Base-by-base conservation (phyloP, 2,888 invertebrate species). In the Tortricodes alternella region DNA sequence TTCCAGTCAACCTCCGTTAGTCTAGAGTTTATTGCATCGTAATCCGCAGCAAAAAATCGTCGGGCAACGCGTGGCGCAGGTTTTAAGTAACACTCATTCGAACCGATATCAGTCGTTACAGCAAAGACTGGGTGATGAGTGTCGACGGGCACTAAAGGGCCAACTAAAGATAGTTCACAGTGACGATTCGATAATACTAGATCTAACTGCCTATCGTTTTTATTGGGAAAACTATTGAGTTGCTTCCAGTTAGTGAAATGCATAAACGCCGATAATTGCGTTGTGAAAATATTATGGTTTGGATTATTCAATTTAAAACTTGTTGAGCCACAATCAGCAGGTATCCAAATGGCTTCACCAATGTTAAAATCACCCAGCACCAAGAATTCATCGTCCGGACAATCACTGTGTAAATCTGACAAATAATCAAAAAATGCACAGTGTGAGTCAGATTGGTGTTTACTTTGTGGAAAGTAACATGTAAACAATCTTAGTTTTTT, bases 61-160 rank as follows among this genome's bases (percentile, higher is more conserved):
- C 29, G 29, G 3, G 19, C 3, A 6, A 27, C 16, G 2, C 29
- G 29, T 18, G 16, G 19, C 5, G 44, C 9, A 7, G 27, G 43
- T 18, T 44, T 44, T n/a, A 44, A 6, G 3, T 27, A 16, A 27
- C 43, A 13, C 16, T 43, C 27, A 16, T 5, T 43, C 27, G 6
- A 27, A 27, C 43, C 27, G 2, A 43, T 7, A 43, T 27, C 43
- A 27, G 16, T 27, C 43, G 24, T 27, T 43, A 43, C 16, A 4
- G 16, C 5, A 58, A 24, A 9, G 52, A 51, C 15, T 18, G 58
- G 58, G 32, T 58, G 58, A 51, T 53, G 53, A n/a, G 8, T 5
- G 24, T 59, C 59, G 15, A 44, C 11, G 1, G 29, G 44, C 1
- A 44, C 15, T 43, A 48, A 3, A 24, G 50, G 51, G 9, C 15